Evolutionary conservation across 1,140 invertebrate genomes (phyloP), one percentile per base, ranked within the genome.

Genomic region (Leptoteleia sp.): DNA sequence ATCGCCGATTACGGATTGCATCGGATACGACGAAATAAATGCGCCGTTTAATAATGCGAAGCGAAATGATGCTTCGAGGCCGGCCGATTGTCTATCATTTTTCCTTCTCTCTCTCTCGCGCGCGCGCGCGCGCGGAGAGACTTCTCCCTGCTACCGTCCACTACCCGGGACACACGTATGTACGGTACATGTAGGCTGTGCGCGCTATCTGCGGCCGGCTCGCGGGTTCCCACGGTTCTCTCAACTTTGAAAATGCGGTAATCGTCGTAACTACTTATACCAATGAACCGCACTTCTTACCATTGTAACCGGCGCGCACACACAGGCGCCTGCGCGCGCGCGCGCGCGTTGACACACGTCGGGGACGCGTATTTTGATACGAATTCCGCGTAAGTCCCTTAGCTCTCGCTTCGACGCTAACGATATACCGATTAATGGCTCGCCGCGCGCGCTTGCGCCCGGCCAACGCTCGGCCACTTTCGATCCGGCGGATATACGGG

Each of bases 241-340:
- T 84, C 84, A 85, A 87, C 83, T 83, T 85, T 85, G 84, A 86
- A 85, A 86, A 87, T 85, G 85, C 85, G 83, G 85, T 85, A 86
- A 86, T 87, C 87, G 85, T 85, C 82, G 80, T 87, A 87, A 87
- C 85, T 83, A 81, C 85, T 84, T 81, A 83, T 81, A 83, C 82
- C 81, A 76, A 81, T 68, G 78, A 82, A 83, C 82, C 82, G 81
- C 81, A 80, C 72, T 73, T 22, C 61, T 67, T 47, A n/a, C n/a
- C n/a, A n/a, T 67, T 62, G 71, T 76, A 67, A 15, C 71, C 35
- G 57, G 27, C 35, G 9, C 31, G 15, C 27, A 35, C 16, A 45
- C 42, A 45, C n/a, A n/a, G n/a, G n/a, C n/a, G n/a, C n/a, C n/a
- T n/a, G n/a, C 9, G 45, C 38, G 59, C 27, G 61, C 55, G 19